phyloP scores from a whole-genome alignment of 2,797 vertebrate species.

The Rhinophrynus dorsalis region DNA sequence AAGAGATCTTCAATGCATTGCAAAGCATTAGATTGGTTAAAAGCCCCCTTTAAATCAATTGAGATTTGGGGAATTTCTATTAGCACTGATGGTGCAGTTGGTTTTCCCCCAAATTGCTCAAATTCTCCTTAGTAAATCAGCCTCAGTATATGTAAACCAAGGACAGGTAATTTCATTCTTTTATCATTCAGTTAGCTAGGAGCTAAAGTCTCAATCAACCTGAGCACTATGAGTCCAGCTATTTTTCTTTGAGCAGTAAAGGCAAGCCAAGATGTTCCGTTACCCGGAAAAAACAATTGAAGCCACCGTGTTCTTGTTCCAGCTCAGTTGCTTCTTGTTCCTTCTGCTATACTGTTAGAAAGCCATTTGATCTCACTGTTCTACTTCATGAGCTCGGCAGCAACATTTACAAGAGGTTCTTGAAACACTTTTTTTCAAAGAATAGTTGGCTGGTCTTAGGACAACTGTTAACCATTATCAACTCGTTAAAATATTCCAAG shows the following conservation, averaged over 20 bases:
- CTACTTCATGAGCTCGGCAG: not conserved
- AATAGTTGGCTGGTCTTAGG: not conserved
- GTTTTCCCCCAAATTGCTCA: no score
- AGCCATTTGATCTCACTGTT: not conserved
- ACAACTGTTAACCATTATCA: no score
- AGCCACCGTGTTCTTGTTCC: conserved; percentile 37
- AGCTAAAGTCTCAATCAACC: not conserved
- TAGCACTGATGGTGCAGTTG: no score
- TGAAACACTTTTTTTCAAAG: conserved; percentile 8
- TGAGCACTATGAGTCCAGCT: not conserved
- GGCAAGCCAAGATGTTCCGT: not conserved
- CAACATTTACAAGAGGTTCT: conserved; percentile 3
- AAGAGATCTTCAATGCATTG: no score
- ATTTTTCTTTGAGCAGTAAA: not conserved
- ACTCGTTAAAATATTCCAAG: no score
- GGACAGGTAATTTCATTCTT: conserved; percentile 10
- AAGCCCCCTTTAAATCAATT: no score
- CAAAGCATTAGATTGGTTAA: no score
- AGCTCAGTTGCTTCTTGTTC: conserved; percentile 28
- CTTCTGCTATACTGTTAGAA: conserved; percentile 7
- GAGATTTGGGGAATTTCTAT: no score
- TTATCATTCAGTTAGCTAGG: conserved; percentile 1
- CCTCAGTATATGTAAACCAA: no score
- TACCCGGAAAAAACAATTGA: conserved; percentile 6
- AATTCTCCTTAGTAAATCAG: no score